These are phyloP conservation scores for Achlya flavicornis DNA, from an alignment of 2,888 invertebrate genomes.

Conservation along the genomic window DNA sequence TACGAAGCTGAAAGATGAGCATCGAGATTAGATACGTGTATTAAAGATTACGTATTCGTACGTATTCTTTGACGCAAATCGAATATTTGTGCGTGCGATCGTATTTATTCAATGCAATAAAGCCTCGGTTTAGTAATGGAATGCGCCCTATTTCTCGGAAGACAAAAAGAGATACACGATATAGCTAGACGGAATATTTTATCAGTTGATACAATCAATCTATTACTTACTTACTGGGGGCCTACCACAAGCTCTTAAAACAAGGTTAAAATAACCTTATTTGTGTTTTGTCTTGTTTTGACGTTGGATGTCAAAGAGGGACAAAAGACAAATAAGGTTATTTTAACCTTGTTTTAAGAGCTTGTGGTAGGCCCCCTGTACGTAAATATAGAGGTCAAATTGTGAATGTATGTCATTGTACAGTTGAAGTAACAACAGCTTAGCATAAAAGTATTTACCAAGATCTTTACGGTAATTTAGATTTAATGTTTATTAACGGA, in stretches of 20 bases:
- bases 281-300: too few species aligned
- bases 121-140: slow-evolving; percentile 8
- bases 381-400: slow-evolving; percentile 2
- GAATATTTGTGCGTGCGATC: slow-evolving; percentile 16
- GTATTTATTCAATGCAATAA: slow-evolving; percentile 25
- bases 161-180: slow-evolving; percentile 4
- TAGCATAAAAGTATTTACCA: not conserved
- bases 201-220: slow-evolving; percentile 4
- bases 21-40: slow-evolving; percentile 19
- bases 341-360: too few species aligned
- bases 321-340: too few species aligned
- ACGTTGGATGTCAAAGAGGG: too few species aligned
- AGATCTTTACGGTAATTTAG: not conserved
- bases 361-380: too few species aligned
- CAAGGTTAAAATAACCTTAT: too few species aligned
- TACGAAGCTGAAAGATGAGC: slow-evolving; percentile 5
- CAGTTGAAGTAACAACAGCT: not conserved
- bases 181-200: not conserved
- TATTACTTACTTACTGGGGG: not conserved
- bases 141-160: slow-evolving; percentile 1
- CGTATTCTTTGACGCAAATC: slow-evolving; percentile 30
- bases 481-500: not conserved
- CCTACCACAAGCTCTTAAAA: too few species aligned
- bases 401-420: not conserved
- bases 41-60: slow-evolving; percentile 23